Base-by-base conservation (phyloP, 2,888 invertebrate species). In the Macrophya annulata region DNA sequence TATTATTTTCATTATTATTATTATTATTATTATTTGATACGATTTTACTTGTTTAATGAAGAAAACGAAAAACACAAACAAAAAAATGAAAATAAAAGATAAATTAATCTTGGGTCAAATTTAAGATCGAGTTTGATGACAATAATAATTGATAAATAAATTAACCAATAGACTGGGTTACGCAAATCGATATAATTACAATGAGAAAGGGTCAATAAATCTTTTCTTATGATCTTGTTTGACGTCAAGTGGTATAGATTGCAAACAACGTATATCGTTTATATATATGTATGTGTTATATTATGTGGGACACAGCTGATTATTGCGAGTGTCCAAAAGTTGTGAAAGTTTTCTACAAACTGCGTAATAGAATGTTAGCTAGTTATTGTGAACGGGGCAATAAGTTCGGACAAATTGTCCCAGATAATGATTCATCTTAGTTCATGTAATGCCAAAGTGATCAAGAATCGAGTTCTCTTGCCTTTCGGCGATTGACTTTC, bases 291-390 rank as follows among this genome's bases (percentile, higher is more conserved):
- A 25, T 3, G 9, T 9, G 25, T 0, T 62, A 62, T 72, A 72
- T n/a, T 72, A 72, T 72, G 25, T 43, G 43, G 37, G 40, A 17
- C 71, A 12, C 9, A 72, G 71, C 43, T 43, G 71, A 72, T 43
- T 72, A 40, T 37, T 40, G 43, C 71, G 71, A 72, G 12, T 72
- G 43, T 72, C 76, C 15, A 68, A 43, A 59, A 62, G 25, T 81
- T 59, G 81, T 81, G 81, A 81, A 81, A 81, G 81, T 81, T 81
- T 74, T 31, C 37, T n/a, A 17, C 31, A 62, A 3, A 62, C 62
- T 62, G 9, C 37, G 77, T 37, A 77, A 77, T 77, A 74, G 72
- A 74, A 43, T 74, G 45, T 74, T 74, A 43, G 12, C 68, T 37
- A 68, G 68, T 68, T 68, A 25, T 68, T 68, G 4, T 17, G 15